Evolutionary conservation across 2,888 invertebrate species (phyloP), one percentile per base, ranked within the genome.

Genomic region (Drosophila picticornis): DNA sequence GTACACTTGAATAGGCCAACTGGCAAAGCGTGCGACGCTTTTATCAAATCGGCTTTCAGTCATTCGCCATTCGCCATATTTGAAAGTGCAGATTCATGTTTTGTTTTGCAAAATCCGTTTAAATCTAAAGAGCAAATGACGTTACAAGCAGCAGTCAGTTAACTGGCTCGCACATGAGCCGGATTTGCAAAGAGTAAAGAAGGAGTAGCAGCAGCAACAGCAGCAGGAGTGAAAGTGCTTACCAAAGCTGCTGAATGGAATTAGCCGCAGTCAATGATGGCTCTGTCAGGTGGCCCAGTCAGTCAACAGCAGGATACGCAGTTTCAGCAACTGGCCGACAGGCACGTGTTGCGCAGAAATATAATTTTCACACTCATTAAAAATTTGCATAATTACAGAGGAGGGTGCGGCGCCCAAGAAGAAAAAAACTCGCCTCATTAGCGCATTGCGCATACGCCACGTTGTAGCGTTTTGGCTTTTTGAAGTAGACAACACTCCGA

Each of bases 31-130:
- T 22, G 36, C 40, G 58, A 67, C 29, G 73, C 73, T 69, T 69
- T 77, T 67, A 75, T 79, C 64, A 81, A 92, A 91, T 91, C 91
- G 85, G 84, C 88, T 91, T 91, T 90, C 36, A 69, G 52, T 66
- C 62, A 80, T 61, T 69, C 74, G 40, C 27, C 55, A 55, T 55
- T 16, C 16, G 7, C 22, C 64, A 65, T 60, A 70, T 84, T 88
- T 85, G 81, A 89, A 92, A 92, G 92, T 92, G 92, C 92, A 92
- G 91, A 92, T 86, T 88, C 92, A 84, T 92, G 92, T 92, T 92
- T 84, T 87, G 84, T 90, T 89, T 84, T 83, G 77, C 83, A 80
- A 88, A 90, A 90, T 90, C 90, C 90, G 80, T 87, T 84, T 85
- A 90, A 90, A 90, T 83, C 90, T 85, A 88, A 90, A 86, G 90